Evolutionary conservation across 2,113 vertebrate genomes (phyloP).

Genomic region (Atractosteus spatula): DNA sequence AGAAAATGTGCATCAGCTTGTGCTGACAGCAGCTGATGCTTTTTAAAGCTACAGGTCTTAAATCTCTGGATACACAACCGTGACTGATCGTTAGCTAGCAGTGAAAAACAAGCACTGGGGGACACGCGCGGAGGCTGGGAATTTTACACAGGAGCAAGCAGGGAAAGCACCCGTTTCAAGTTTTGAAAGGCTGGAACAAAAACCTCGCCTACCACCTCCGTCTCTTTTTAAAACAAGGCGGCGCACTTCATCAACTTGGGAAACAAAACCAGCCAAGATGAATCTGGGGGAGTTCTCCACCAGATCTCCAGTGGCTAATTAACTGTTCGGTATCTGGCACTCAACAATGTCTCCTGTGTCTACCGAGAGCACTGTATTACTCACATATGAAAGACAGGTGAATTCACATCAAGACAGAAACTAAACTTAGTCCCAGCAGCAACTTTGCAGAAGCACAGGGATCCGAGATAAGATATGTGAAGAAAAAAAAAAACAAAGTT

Average conservation of each 20-base stretch:
- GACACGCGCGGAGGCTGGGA: background rate
- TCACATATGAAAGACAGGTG: background rate
- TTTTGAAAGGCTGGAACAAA: background rate
- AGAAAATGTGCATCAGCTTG: too few species aligned
- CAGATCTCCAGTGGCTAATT: constrained; percentile 2
- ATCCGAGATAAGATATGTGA: too few species aligned
- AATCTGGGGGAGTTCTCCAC: background rate
- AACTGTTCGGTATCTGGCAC: background rate
- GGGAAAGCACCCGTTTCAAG: background rate
- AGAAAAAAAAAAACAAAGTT: too few species aligned
- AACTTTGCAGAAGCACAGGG: too few species aligned
- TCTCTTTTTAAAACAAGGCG: background rate
- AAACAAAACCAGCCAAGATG: background rate
- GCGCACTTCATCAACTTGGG: background rate
- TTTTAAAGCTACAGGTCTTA: too few species aligned
- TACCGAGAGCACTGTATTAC: background rate
- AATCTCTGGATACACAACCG: too few species aligned
- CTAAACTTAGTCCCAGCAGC: too few species aligned
- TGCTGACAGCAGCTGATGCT: too few species aligned
- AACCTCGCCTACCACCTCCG: background rate
- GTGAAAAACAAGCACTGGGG: background rate
- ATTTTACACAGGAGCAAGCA: background rate
- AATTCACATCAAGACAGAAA: too few species aligned
- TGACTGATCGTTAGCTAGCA: too few species aligned
- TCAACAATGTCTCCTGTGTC: background rate